Evolutionary conservation across 2,888 invertebrate species (phyloP).

Genomic region (Rhodophaea formosa): DNA sequence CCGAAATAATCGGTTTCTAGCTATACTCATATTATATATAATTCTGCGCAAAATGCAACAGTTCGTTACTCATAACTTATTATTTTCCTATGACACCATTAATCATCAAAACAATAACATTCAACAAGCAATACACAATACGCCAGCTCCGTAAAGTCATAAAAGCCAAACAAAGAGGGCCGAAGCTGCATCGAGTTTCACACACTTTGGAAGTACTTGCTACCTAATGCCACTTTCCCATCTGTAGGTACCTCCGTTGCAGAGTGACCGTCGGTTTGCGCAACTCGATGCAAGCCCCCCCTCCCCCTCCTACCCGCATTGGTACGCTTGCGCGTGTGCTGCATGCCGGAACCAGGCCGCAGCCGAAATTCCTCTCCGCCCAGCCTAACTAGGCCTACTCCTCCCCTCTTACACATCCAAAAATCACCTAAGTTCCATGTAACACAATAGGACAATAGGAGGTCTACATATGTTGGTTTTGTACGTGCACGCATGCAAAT

Average conservation of each 20-base stretch:
- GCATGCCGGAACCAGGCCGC: conserved; percentile 79
- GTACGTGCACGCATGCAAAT: conserved; percentile 79
- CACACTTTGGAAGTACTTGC: conserved; percentile 1
- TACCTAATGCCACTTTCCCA: conserved; percentile 31
- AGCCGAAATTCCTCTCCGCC: conserved; percentile 64
- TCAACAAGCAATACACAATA: not conserved
- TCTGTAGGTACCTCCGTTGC: conserved; percentile 48
- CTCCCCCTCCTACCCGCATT: conserved; percentile 36
- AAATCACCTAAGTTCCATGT: conserved; percentile 27
- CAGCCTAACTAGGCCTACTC: conserved; percentile 53
- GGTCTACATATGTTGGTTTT: conserved; percentile 45
- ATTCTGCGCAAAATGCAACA: not conserved
- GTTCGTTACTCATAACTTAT: not conserved
- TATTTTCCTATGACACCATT: not conserved
- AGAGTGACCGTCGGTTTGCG: conserved; percentile 73
- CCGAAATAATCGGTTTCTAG: not conserved
- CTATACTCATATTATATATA: not conserved
- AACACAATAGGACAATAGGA: conserved; percentile 42
- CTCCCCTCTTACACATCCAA: conserved; percentile 35
- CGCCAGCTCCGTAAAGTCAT: not conserved
- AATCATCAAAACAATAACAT: conserved; percentile 1
- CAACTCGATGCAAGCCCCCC: conserved; percentile 74
- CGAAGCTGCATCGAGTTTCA: conserved; percentile 2
- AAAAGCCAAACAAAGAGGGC: not conserved
- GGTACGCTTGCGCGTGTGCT: conserved; percentile 76